Evolutionary conservation across 2,888 invertebrate species (phyloP).

Genomic region (Monochamus alternatus): DNA sequence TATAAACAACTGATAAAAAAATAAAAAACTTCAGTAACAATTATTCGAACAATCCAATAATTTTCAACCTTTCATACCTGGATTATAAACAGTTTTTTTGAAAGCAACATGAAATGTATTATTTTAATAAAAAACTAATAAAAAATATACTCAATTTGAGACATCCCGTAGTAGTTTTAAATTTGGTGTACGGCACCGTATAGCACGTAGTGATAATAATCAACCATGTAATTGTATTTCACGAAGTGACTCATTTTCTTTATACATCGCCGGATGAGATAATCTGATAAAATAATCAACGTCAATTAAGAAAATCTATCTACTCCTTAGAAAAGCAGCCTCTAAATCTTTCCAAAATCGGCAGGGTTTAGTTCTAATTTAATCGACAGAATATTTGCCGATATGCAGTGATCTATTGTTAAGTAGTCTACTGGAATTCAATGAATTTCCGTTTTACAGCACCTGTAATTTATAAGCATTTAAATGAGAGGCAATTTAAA

Average conservation of each 20-base stretch:
- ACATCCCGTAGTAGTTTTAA: no score
- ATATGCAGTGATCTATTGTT: neutral
- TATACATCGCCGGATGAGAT: neutral
- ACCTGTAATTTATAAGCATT: neutral
- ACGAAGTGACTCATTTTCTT: neutral
- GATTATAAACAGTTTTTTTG: no score
- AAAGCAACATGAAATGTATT: no score
- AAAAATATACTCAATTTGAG: no score
- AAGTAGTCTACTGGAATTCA: neutral
- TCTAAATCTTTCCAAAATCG: neutral
- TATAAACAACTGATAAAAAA: no score
- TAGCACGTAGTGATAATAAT: neutral
- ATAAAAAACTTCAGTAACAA: no score
- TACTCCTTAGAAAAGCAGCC: neutral
- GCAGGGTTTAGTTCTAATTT: neutral
- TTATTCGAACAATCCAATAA: no score
- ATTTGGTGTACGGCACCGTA: neutral
- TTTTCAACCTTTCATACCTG: no score
- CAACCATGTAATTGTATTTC: neutral
- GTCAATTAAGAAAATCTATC: neutral
- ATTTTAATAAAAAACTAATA: no score
- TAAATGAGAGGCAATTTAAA: neutral
- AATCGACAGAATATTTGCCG: neutral
- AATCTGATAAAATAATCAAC: neutral
- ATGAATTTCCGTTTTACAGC: neutral